Evolutionary conservation across 2,113 vertebrate genomes (phyloP).

Genomic region (Arvicanthis niloticus): DNA sequence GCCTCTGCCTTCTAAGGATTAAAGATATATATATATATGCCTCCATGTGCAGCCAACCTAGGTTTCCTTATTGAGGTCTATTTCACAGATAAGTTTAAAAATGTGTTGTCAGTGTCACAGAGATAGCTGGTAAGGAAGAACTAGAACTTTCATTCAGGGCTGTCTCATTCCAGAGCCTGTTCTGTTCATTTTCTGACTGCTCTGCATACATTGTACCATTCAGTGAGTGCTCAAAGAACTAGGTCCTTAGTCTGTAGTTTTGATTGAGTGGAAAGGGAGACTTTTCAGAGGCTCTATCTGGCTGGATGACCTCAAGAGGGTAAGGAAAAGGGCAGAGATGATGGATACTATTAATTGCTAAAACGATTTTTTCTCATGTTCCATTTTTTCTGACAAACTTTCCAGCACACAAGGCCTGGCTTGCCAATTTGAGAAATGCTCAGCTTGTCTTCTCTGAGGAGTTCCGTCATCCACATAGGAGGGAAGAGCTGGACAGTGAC

Average conservation of each 20-base stretch:
- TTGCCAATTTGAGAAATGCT: not conserved
- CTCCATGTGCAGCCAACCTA: not conserved
- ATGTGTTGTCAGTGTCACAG: conserved; percentile 29
- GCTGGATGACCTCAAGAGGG: not conserved
- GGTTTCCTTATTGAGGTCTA: not conserved
- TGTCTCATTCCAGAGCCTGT: not conserved
- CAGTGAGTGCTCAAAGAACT: conserved; percentile 4
- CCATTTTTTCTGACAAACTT: not conserved
- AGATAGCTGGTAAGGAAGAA: not conserved
- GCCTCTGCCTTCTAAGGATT: not conserved
- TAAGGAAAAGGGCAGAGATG: not conserved
- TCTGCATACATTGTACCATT: not conserved
- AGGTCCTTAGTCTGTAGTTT: conserved; percentile 19
- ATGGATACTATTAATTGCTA: not conserved
- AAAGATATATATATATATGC: no score
- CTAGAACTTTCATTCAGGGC: not conserved
- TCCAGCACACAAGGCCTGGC: not conserved
- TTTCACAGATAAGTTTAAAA: conserved; percentile 40
- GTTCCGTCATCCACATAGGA: not conserved
- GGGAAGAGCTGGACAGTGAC: not conserved
- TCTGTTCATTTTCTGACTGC: not conserved
- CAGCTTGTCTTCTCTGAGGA: not conserved
- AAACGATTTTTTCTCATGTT: not conserved
- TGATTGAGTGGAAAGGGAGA: not conserved
- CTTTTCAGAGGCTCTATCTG: conserved; percentile 20